Conservation (phyloP, 2,888 invertebrate genomes). For the Aelia acuminata region DNA sequence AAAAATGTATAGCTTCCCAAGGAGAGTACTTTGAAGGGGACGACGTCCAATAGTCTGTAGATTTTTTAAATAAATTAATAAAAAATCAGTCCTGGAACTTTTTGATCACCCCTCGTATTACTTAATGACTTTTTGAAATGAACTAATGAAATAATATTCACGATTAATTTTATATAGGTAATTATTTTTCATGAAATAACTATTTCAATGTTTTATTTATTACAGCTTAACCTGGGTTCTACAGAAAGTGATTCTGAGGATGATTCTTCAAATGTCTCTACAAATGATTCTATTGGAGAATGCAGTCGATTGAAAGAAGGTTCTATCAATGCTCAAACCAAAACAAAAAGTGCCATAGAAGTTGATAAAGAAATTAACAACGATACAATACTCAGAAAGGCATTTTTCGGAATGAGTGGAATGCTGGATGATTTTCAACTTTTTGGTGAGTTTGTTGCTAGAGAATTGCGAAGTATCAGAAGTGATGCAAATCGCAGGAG, state of each 20-base stretch:
- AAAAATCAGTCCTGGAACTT: no score
- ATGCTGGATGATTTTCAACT: not conserved
- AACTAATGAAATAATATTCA: not conserved
- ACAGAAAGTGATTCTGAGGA: not conserved
- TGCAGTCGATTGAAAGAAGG: not conserved
- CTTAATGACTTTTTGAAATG: no score
- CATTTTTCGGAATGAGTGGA: not conserved
- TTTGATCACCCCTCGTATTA: no score
- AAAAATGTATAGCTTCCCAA: no score
- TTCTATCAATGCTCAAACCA: not conserved
- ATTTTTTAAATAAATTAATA: no score
- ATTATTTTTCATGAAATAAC: not conserved
- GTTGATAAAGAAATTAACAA: not conserved
- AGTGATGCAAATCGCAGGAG: not conserved
- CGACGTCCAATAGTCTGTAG: no score
- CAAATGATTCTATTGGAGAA: not conserved
- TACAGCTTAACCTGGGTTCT: not conserved
- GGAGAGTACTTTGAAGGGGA: no score
- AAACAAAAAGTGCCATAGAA: not conserved
- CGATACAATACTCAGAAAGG: not conserved
- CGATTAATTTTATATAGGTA: not conserved
- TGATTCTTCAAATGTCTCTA: not conserved
- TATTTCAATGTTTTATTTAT: not conserved
- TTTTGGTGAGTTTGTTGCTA: constrained; percentile 2
- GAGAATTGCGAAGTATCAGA: not conserved